Evolutionary conservation across 2,888 invertebrate species (phyloP).

Genomic region (Spodoptera exigua): DNA sequence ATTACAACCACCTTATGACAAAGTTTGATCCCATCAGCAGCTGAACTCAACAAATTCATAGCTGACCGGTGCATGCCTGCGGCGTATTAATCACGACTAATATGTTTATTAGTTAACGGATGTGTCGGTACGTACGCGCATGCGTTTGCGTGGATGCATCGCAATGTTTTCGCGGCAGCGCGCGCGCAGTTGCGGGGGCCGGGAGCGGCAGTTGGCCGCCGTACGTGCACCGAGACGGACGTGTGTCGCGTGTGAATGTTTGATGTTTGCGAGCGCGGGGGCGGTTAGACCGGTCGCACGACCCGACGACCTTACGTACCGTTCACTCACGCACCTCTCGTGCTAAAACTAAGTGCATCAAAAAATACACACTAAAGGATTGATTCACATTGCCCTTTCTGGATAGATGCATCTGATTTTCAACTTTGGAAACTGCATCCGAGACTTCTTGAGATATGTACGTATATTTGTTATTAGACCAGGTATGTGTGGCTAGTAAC

Average conservation of each 20-base stretch:
- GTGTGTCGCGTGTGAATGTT: slow-evolving; percentile 64
- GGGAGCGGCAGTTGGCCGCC: slow-evolving; percentile 61
- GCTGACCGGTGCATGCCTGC: slow-evolving; percentile 1
- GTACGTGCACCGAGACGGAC: slow-evolving; percentile 58
- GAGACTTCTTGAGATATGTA: slow-evolving; percentile 67
- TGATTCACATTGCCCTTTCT: slow-evolving; percentile 60
- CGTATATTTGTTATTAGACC: slow-evolving; percentile 58
- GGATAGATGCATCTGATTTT: slow-evolving; percentile 65
- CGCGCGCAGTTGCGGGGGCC: slow-evolving; percentile 55
- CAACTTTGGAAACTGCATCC: slow-evolving; percentile 57
- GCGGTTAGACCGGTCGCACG: slow-evolving; percentile 84
- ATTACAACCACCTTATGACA: neutral
- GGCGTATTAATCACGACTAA: slow-evolving; percentile 32
- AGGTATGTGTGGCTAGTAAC: slow-evolving; percentile 25
- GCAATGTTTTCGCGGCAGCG: slow-evolving; percentile 60
- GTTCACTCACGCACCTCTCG: slow-evolving; percentile 83
- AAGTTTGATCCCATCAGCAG: neutral
- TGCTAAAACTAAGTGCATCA: slow-evolving; percentile 80
- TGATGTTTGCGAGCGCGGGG: slow-evolving; percentile 75
- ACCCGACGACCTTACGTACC: slow-evolving; percentile 90
- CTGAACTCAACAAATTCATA: slow-evolving; percentile 1
- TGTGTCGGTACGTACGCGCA: slow-evolving; percentile 50
- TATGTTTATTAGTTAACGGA: slow-evolving; percentile 57
- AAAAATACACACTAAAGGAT: slow-evolving; percentile 61
- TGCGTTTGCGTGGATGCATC: slow-evolving; percentile 58